Percentiles rank a stretch among this genome's conserved stretches.
Conservation (phyloP, 1,140 invertebrate genomes). For the Brachionus rotundiformis region DNA sequence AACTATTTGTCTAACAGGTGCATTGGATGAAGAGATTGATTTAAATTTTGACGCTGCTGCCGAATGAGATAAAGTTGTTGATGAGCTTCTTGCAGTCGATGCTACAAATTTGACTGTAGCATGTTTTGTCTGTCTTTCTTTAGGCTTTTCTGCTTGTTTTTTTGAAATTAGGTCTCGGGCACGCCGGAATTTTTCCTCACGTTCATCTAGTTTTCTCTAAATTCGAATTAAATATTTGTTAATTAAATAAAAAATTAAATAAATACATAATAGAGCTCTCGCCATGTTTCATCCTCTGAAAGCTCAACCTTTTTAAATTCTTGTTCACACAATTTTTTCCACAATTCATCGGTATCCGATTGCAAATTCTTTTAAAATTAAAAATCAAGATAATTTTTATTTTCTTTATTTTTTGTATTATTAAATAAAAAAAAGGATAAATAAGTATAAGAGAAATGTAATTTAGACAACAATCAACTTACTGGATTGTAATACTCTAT, state of each 20-base stretch:
- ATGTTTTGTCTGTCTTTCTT: slow-evolving; percentile 37
- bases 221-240: neutral
- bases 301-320: slow-evolving; percentile 13
- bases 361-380: neutral
- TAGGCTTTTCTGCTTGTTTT: slow-evolving; percentile 43
- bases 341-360: slow-evolving; percentile 30
- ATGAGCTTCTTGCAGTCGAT: neutral
- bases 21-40: neutral
- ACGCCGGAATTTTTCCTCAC: slow-evolving; percentile 48
- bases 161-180: slow-evolving; percentile 12
- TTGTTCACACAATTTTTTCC: slow-evolving; percentile 44
- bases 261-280: slow-evolving; percentile 50
- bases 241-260: neutral
- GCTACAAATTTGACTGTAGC: slow-evolving; percentile 41
- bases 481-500: slow-evolving; percentile 46
- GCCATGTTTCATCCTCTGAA: slow-evolving; percentile 23
- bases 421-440: neutral
- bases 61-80: neutral
- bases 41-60: neutral
- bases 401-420: too few species aligned
- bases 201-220: slow-evolving; percentile 42
- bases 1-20: slow-evolving; percentile 15
- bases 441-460: neutral
- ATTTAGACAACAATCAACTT: neutral
- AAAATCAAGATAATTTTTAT: neutral